Percentiles rank a stretch among this genome's conserved stretches.
Evolutionary conservation across 1,140 invertebrate genomes (phyloP).

Genomic region (Drosophila sp.): DNA sequence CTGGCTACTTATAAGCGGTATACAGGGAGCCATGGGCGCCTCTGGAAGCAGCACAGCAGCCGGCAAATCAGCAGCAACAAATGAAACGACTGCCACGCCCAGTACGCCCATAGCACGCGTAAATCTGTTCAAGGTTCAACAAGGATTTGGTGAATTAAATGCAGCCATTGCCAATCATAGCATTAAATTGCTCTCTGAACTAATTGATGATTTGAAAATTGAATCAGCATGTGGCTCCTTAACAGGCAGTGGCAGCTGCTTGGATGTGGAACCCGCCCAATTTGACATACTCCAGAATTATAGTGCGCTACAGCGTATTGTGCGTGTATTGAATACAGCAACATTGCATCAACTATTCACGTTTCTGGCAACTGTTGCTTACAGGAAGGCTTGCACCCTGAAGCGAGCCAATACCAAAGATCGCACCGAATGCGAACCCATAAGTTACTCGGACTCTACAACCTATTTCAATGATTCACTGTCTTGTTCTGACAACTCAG

Average conservation of each 20-base stretch:
- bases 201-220: conserved; percentile 89
- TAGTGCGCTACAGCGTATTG: conserved; percentile 86
- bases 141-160: conserved; percentile 92
- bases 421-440: conserved; percentile 90
- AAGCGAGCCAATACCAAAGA: conserved; percentile 91
- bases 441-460: conserved; percentile 94
- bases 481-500: conserved; percentile 94
- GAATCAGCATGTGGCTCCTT: conserved; percentile 86
- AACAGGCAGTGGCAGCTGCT: conserved; percentile 81
- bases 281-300: conserved; percentile 84
- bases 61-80: conserved; percentile 24
- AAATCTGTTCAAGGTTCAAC: conserved; percentile 86
- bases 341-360: conserved; percentile 92
- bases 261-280: conserved; percentile 80
- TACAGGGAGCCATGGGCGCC: conserved; percentile 88
- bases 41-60: conserved; percentile 58
- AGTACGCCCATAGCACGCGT: conserved; percentile 79
- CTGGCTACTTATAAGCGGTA: conserved; percentile 93
- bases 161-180: conserved; percentile 92
- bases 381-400: conserved; percentile 94
- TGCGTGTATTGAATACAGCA: conserved; percentile 84
- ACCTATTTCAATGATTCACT: conserved; percentile 97
- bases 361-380: conserved; percentile 93
- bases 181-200: conserved; percentile 87
- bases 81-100: conserved; percentile 39